phyloP scores from a whole-genome alignment of 2,888 invertebrate genomes.

The Exephanes ischioxanthus region DNA sequence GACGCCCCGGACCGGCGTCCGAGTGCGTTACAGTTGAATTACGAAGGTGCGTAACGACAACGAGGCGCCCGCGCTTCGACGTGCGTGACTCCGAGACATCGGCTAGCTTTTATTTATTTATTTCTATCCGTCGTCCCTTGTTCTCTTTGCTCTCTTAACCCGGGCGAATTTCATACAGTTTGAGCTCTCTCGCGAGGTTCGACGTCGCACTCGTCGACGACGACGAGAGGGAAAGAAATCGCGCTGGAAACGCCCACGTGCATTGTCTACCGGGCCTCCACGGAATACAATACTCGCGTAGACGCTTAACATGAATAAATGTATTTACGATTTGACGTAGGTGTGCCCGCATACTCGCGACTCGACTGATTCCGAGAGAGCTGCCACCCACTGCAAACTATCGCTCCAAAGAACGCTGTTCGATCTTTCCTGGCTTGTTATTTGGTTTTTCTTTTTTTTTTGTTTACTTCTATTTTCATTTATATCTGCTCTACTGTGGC shows the following conservation, averaged over 20 bases:
- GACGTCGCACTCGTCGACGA: constrained; percentile 26
- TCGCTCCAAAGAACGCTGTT: constrained; percentile 60
- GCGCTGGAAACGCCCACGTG: constrained; percentile 81
- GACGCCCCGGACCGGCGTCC: constrained; percentile 22
- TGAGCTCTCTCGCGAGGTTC: constrained; percentile 34
- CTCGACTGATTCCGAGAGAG: constrained; percentile 53
- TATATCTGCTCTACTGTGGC: constrained; percentile 53
- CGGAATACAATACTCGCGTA: constrained; percentile 83
- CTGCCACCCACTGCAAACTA: constrained; percentile 66
- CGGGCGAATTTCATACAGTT: constrained; percentile 30
- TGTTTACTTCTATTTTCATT: constrained; percentile 40
- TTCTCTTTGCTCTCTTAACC: constrained; percentile 52
- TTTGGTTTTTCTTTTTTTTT: background rate
- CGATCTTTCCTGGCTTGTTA: constrained; percentile 58
- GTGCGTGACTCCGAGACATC: constrained; percentile 5
- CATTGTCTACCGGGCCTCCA: constrained; percentile 81
- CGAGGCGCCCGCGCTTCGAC: constrained; percentile 62
- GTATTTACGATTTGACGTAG: constrained; percentile 81
- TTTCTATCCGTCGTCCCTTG: constrained; percentile 7
- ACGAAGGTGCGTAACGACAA: constrained; percentile 67
- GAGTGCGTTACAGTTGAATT: constrained; percentile 60
- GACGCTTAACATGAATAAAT: constrained; percentile 83
- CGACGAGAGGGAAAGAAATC: constrained; percentile 73
- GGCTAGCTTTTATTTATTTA: background rate
- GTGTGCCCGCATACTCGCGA: constrained; percentile 69